Base-by-base conservation (phyloP, 2,113 vertebrate genomes). In the Lepidothrix coronata region DNA sequence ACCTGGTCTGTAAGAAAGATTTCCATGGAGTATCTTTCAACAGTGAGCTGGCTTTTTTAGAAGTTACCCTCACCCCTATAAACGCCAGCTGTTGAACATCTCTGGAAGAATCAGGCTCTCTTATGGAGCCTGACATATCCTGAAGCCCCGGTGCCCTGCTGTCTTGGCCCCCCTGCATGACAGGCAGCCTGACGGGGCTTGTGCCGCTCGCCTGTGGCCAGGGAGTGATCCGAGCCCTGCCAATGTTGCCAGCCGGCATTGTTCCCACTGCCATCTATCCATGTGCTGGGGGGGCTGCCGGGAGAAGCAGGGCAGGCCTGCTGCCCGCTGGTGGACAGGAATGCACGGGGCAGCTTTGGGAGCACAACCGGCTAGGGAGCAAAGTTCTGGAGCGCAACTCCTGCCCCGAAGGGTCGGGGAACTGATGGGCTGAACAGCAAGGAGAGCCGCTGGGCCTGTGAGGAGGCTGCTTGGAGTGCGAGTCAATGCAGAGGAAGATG, bases 301-400 rank as follows among this genome's bases (percentile, higher is more conserved):
- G 73, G 72, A 82, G 22, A 67, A 52, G 51, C 46, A 84, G 43
- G 52, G 89, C 66, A 3, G 70, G 33, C 66, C 55, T 0, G 4
- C 43, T 41, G 28, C 18, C 61, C 0, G 7, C 51, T 0, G 1
- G 6, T 5, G 0, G 63, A 3, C 51, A 9, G 70, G 3, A 24
- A 24, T 1, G 41, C 48, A 2, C 48, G 3, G 52, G 15, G 18
- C 27, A 18, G 63, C 52, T 35, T 2, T 6, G 66, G 44, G 44
- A 85, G 52, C 22, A 9, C 19, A 2, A 2, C 24, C 0, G 0
- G 4, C 71, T 61, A 1, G 1, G n/a, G 6, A 41, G 11, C 39
- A 1, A 35, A 41, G 48, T 3, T 28, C 12, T 73, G 15, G 8
- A 44, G 35, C 0, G 6, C 35, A 57, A 0, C 5, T 66, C 30